Evolutionary conservation across 2,797 vertebrate species (phyloP).

Genomic region (Hydrolagus colliei): DNA sequence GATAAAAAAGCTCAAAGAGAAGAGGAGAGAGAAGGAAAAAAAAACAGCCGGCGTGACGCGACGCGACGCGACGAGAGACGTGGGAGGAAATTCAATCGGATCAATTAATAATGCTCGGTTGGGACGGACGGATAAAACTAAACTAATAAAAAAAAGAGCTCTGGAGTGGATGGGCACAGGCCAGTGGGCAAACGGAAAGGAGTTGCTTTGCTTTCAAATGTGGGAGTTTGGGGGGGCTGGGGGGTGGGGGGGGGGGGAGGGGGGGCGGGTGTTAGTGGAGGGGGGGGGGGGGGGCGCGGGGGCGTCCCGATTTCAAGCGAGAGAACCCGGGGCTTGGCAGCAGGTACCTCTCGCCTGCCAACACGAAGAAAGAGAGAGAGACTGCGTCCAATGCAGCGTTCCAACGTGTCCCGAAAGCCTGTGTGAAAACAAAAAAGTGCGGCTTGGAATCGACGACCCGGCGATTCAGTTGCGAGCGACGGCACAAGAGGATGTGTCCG

Average conservation of each 20-base stretch:
- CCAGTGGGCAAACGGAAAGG: too few species aligned
- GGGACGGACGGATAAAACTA: constrained; percentile 38
- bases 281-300: neutral
- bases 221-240: neutral
- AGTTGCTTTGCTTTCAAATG: neutral
- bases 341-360: neutral
- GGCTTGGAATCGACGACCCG: constrained; percentile 42
- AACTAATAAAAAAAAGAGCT: constrained; percentile 60
- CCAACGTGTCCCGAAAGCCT: constrained; percentile 42
- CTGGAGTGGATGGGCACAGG: constrained; percentile 45
- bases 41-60: neutral
- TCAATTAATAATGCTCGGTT: constrained; percentile 42
- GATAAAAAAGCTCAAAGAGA: too few species aligned
- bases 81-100: neutral
- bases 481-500: constrained; percentile 72
- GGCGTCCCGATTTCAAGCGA: too few species aligned
- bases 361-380: neutral
- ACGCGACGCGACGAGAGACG: too few species aligned
- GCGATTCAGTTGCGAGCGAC: neutral
- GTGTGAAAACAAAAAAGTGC: constrained; percentile 44
- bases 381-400: neutral
- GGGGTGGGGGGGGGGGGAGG: too few species aligned
- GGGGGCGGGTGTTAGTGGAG: too few species aligned
- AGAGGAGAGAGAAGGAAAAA: too few species aligned
- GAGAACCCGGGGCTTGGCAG: neutral